Conservation (phyloP, 2,113 vertebrate species). For the Ictalurus furcatus region DNA sequence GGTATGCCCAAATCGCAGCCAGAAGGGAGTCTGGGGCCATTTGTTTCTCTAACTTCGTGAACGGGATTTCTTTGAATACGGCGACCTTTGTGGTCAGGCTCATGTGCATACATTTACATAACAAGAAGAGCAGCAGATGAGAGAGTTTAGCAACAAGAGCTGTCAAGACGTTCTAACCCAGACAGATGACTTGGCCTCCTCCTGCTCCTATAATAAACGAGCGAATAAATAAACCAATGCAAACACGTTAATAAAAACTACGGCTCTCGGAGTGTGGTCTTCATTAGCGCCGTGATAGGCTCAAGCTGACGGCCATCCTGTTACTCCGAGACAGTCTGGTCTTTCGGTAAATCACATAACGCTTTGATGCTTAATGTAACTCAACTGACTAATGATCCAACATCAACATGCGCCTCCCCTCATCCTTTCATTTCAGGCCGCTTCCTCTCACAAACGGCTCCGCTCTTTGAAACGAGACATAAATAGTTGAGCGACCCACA, state of each 20-base stretch:
- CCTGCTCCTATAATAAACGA: conserved; percentile 13
- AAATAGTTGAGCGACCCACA: conserved; percentile 37
- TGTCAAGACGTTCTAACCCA: neutral
- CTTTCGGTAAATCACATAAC: conserved; percentile 26
- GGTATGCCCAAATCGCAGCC: neutral
- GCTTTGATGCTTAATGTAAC: conserved; percentile 45
- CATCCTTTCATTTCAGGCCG: conserved; percentile 21
- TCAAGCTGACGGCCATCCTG: conserved; percentile 14
- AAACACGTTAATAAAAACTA: conserved; percentile 24
- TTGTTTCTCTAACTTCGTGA: conserved; percentile 43
- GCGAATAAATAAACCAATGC: conserved; percentile 18
- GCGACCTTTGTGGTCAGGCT: conserved; percentile 51
- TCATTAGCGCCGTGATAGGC: conserved; percentile 5
- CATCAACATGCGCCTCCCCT: conserved; percentile 19
- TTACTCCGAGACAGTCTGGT: neutral
- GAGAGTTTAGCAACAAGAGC: conserved; percentile 33
- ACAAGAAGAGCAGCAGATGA: conserved; percentile 52
- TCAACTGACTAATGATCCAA: conserved; percentile 27
- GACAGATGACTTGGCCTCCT: conserved; percentile 26
- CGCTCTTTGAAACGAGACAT: conserved; percentile 33
- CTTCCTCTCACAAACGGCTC: conserved; percentile 31
- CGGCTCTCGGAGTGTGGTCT: conserved; percentile 9
- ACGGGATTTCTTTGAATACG: conserved; percentile 53
- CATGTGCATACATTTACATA: conserved; percentile 59
- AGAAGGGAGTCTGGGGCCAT: conserved; percentile 7